phyloP scores from a whole-genome alignment of 2,888 invertebrate genomes.

The Drosophila demipolita region DNA sequence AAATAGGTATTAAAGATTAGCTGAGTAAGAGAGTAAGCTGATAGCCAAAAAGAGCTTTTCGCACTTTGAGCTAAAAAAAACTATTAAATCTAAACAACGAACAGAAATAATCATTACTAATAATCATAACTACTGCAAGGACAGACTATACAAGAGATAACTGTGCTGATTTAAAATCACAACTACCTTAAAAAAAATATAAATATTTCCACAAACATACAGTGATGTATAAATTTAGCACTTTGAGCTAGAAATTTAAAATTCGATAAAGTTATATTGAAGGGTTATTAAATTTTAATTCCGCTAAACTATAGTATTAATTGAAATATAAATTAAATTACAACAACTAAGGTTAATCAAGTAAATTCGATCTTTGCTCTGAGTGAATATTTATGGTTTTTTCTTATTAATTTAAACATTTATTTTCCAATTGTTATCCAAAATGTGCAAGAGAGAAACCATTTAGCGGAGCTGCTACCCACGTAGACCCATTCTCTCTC shows the following conservation, averaged over 20 bases:
- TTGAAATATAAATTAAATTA: constrained; percentile 7
- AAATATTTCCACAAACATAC: neutral
- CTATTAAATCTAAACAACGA: neutral
- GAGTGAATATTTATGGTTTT: neutral
- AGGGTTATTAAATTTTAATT: neutral
- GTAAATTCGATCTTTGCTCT: constrained; percentile 1
- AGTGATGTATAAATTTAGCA: neutral
- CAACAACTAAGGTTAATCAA: constrained; percentile 2
- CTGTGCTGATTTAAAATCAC: neutral
- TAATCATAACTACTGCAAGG: neutral
- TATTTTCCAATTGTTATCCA: constrained; percentile 64
- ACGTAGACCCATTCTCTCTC: neutral
- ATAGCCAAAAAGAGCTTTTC: constrained; percentile 1
- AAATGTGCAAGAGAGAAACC: constrained; percentile 40
- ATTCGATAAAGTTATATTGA: neutral
- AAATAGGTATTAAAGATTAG: constrained; percentile 18
- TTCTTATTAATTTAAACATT: constrained; percentile 40
- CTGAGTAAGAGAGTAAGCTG: neutral
- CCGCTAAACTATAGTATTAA: constrained; percentile 12
- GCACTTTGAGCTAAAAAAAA: neutral
- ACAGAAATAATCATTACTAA: neutral
- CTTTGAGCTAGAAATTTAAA: neutral
- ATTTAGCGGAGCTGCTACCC: constrained; percentile 24
- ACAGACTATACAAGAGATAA: neutral
- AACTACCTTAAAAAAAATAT: neutral